Conservation (phyloP, 2,888 invertebrate species). For the Drosophila nr. medialis region DNA sequence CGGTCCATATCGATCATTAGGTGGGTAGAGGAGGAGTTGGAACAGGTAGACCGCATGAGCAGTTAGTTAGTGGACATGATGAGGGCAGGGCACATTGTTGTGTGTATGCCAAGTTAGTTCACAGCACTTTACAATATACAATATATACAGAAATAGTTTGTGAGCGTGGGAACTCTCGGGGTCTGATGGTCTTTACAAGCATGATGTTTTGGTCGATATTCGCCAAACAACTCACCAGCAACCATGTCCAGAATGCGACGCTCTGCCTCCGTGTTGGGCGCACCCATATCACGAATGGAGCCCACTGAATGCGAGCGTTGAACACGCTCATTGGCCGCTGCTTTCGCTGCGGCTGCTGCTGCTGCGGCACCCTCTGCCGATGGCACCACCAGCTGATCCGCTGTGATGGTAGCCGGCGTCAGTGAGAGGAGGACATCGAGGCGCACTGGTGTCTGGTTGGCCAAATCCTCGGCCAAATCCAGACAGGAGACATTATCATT, state of each 20-base stretch:
- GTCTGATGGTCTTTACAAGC: slow-evolving; percentile 46
- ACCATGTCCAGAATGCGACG: slow-evolving; percentile 90
- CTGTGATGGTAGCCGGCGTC: slow-evolving; percentile 92
- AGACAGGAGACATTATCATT: slow-evolving; percentile 93
- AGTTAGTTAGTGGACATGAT: slow-evolving; percentile 45
- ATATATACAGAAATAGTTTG: slow-evolving; percentile 49
- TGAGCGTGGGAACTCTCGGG: slow-evolving; percentile 43
- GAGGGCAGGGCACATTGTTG: slow-evolving; percentile 51
- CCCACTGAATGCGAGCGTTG: slow-evolving; percentile 90
- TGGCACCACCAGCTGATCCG: slow-evolving; percentile 90
- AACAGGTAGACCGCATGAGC: slow-evolving; percentile 43
- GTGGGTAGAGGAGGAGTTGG: slow-evolving; percentile 33
- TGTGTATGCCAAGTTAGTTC: slow-evolving; percentile 65
- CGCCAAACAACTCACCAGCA: slow-evolving; percentile 84
- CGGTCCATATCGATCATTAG: slow-evolving; percentile 37
- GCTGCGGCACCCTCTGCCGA: slow-evolving; percentile 84
- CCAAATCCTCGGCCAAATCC: slow-evolving; percentile 93
- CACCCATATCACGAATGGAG: slow-evolving; percentile 89
- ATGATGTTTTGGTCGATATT: slow-evolving; percentile 25
- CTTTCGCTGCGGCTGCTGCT: slow-evolving; percentile 81
- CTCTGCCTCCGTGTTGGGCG: slow-evolving; percentile 88
- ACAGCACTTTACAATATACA: slow-evolving; percentile 64
- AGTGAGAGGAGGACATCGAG: slow-evolving; percentile 94
- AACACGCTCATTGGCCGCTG: slow-evolving; percentile 86
- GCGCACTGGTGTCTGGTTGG: slow-evolving; percentile 95